Evolutionary conservation across 53 echinoderm and acorn worm species (phyloP), one percentile per base, ranked within the genome.

Genomic region (Hippasteria phrygiana): DNA sequence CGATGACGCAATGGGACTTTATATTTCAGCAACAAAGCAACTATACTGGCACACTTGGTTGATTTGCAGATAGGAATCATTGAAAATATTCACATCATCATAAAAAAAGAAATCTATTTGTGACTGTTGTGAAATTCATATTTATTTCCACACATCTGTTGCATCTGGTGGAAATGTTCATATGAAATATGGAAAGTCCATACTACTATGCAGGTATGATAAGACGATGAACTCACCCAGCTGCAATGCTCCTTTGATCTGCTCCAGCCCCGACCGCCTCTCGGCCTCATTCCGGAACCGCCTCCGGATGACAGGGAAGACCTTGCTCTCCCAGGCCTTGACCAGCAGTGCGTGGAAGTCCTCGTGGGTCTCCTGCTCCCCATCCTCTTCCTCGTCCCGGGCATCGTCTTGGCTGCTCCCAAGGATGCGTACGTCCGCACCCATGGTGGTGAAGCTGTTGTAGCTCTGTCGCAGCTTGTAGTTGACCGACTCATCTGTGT

Each of bases 211-310:
- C n/a, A n/a, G n/a, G n/a, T n/a, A n/a, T n/a, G n/a, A n/a, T n/a
- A 62, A 27, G 1, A 5, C 1, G 9, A 5, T 11, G 18, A 76
- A 76, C 88, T 67, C 79, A 95, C 95, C 95, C 37, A 95, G 87
- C 62, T 95, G 95, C 42, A 95, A 71, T 32, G 95, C 95, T 56
- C 95, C 95, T 62, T 95, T 95, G 70, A 95, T 95, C 89, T 95
- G 95, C 54, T 95, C 95, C 80, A 95, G 73, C 24, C 95, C 95
- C 10, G 95, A 95, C 82, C 95, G 87, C 14, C 95, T 75, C 75
- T 95, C 95, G 0, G 95, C 95, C 87, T 95, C 95, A 33, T 95
- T 95, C 62, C 95, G 67, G 77, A 95, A 93, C 37, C 95, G 56
- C 13, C 95, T 89, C 87, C 95, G 56, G 66, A 95, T 95, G 71